Conservation (phyloP, 1,140 invertebrate species). For the Lucilia sericata region DNA sequence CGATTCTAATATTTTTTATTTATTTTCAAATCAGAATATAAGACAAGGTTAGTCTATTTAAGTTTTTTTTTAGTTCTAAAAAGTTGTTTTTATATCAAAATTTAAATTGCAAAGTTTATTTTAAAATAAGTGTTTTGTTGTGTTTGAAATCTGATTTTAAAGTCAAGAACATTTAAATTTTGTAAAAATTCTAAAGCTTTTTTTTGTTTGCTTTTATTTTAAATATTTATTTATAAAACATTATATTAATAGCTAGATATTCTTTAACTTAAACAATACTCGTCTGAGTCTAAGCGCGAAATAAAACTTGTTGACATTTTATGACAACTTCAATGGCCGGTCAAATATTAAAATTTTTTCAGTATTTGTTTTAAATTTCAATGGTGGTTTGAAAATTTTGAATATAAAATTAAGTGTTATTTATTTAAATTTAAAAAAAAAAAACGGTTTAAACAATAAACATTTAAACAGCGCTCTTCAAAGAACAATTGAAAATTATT, state of each 20-base stretch:
- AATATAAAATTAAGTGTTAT: background rate
- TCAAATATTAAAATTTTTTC: background rate
- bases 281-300: background rate
- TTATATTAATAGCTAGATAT: too few relatives aligned
- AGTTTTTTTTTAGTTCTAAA: too few relatives aligned
- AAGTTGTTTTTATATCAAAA: too few relatives aligned
- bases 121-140: too few relatives aligned
- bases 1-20: too few relatives aligned
- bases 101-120: too few relatives aligned
- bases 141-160: background rate
- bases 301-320: background rate
- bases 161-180: background rate
- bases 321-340: slow-evolving; percentile 15
- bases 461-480: too few relatives aligned
- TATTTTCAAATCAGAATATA: too few relatives aligned
- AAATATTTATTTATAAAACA: background rate
- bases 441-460: background rate
- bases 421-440: background rate
- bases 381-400: background rate
- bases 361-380: background rate
- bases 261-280: too few relatives aligned
- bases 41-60: too few relatives aligned
- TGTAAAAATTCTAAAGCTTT: background rate
- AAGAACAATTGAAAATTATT: too few relatives aligned
- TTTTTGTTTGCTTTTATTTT: background rate